Conservation (phyloP, 2,888 invertebrate species). For the Dioctria rufipes region DNA sequence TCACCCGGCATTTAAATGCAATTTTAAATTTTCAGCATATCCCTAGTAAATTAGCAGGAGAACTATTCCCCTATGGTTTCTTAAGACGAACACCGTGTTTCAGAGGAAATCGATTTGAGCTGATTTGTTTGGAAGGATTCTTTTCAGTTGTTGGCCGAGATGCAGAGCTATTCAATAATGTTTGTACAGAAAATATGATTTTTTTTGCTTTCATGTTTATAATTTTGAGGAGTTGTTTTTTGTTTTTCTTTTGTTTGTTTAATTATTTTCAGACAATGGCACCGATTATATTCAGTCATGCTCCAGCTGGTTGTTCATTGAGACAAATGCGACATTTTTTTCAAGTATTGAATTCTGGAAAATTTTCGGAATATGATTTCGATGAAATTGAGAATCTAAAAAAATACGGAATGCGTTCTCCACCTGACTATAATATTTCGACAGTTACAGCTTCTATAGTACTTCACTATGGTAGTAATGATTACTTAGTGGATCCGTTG, state of each 20-base stretch:
- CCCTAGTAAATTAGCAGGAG: not conserved
- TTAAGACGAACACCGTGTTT: conserved; percentile 22
- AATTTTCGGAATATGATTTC: conserved; percentile 72
- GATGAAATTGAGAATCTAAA: conserved; percentile 71
- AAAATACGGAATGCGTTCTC: conserved; percentile 72
- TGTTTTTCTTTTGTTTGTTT: too few relatives aligned
- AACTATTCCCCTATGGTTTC: conserved; percentile 9
- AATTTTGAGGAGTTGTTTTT: not conserved
- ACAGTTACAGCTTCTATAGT: conserved; percentile 74
- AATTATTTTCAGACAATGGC: conserved; percentile 70
- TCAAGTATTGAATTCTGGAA: conserved; percentile 70
- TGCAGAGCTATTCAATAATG: conserved; percentile 21
- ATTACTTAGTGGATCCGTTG: conserved; percentile 76
- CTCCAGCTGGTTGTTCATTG: conserved; percentile 71
- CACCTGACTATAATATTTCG: conserved; percentile 74
- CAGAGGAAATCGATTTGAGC: not conserved
- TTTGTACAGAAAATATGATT: not conserved
- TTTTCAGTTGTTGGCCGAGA: conserved; percentile 10
- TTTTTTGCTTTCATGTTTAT: not conserved
- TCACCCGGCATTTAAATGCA: too few relatives aligned
- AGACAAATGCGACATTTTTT: conserved; percentile 71
- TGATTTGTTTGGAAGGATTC: conserved; percentile 27
- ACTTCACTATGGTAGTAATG: conserved; percentile 75
- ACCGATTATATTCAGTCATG: conserved; percentile 71
- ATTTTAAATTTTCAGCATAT: too few relatives aligned